Base-by-base conservation (phyloP, 2,797 vertebrate species). In the Poeciliopsis gracilis region DNA sequence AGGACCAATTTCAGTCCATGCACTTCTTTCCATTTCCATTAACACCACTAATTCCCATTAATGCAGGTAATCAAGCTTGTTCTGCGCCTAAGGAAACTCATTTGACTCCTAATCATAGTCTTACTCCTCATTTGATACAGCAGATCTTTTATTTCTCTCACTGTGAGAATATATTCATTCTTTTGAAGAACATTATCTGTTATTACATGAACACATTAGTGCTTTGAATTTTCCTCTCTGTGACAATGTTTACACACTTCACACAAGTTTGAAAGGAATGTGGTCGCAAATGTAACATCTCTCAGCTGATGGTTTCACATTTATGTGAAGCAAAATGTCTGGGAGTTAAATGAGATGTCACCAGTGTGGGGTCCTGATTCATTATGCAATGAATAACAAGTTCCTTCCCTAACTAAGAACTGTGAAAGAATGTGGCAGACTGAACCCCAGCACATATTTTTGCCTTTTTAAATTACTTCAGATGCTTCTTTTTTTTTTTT, bases 21-120 rank as follows among this genome's bases (percentile, higher is more conserved):
- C 43, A 46, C 41, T 78, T 76, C 47, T 74, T 80, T 88, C 75
- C 70, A 80, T 84, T 87, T 78, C 69, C 77, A 82, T 75, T 45
- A 15, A 82, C 84, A 81, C 51, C 77, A 80, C n/a, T 82, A 55
- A 83, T 76, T 81, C 76, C 77, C 82, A 89, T 88, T 88, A 87
- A 89, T 82, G 77, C 75, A 80, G 75, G 83, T 90, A 90, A 91
- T 84, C 82, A 81, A 85, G 88, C 81, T 90, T 86, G 84, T 87
- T 92, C 73, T 78, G 71, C 73, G 49, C 72, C 81, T 78, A 81
- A 82, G 87, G 82, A 90, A 89, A 87, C 81, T 87, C 78, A 85
- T 90, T 88, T 85, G 75, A 83, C 83, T 87, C 79, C 84, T 80
- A 87, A 91, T 90, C 87, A 90, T 83, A 80, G 83, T 84, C 84